phyloP scores from a whole-genome alignment of 2,113 vertebrate genomes.

The Cryptotis parvus region DNA sequence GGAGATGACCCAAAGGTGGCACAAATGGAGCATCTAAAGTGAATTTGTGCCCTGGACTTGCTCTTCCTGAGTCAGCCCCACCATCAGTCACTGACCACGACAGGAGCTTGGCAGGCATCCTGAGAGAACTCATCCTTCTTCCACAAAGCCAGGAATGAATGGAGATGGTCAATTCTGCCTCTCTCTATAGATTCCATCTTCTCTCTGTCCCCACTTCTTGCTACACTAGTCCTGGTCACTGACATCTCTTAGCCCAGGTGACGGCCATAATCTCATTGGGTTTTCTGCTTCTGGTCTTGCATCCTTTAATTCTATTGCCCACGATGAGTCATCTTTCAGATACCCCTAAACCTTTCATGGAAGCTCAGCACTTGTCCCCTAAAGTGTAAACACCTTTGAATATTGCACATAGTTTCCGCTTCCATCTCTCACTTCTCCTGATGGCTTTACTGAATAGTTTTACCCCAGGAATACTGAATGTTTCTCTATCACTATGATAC shows the following conservation, averaged over 20 bases:
- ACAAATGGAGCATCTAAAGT: not conserved
- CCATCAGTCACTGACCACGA: not conserved
- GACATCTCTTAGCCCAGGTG: not conserved
- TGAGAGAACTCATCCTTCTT: not conserved
- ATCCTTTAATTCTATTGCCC: not conserved
- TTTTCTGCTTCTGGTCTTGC: not conserved
- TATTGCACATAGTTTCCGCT: not conserved
- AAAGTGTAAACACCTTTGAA: not conserved
- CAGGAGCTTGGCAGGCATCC: not conserved
- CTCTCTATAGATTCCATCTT: not conserved
- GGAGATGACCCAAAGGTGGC: not conserved
- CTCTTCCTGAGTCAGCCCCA: not conserved
- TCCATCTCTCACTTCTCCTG: not conserved
- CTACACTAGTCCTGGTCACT: not conserved
- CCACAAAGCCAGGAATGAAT: not conserved
- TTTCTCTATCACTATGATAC: not conserved
- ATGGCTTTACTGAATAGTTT: no score
- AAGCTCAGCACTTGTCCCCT: not conserved
- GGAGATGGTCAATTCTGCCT: not conserved
- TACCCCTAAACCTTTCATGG: not conserved
- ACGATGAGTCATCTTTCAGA: not conserved
- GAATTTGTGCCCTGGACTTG: not conserved
- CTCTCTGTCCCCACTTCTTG: not conserved
- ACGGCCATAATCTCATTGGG: not conserved
- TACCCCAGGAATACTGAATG: not conserved